Base-by-base conservation (phyloP, 2,797 vertebrate species). In the Notoglanidium macrostoma region DNA sequence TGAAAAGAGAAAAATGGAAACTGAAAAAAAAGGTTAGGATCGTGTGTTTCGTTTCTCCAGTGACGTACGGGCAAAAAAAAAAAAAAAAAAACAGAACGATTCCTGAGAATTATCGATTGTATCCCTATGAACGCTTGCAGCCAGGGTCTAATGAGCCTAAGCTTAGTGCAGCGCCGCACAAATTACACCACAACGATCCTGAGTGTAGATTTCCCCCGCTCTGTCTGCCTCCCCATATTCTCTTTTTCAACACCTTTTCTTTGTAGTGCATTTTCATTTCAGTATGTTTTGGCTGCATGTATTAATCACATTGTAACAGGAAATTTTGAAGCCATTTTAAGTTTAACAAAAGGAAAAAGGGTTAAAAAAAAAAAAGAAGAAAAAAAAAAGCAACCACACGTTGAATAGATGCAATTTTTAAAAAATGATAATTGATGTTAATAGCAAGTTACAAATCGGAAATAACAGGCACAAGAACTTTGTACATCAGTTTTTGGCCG, bases 241-340 rank as follows among this genome's bases (percentile, higher is more conserved):
- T 80, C 35, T 89, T 93, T 35, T 88, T 89, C 83, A 83, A 73
- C 55, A 83, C 67, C 78, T 4, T 87, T 79, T 77, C 55, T 15
- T 49, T 82, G 79, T 93, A 89, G 88, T 92, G 88, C 84, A 32
- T 89, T 65, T 59, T 88, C 5, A 32, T 35, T 76, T 40, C 89
- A 51, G 86, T 82, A 54, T 1, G 94, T 93, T 93, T 92, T 91
- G 89, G 93, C 94, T 94, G 96, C 95, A 94, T 94, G 93, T 95
- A 96, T 94, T 95, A 95, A 94, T 94, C 94, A 93, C 92, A 89
- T 93, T 91, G 93, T 93, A 95, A 94, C 96, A 93, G 96, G 96
- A 95, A 97, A 95, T 92, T 96, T 96, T 96, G 95, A 96, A 95
- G 95, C 94, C 95, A 95, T 96, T 95, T 95, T 95, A 92, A 95